Evolutionary conservation across 2,797 vertebrate species (phyloP).

Genomic region (Centroberyx gerrardi): DNA sequence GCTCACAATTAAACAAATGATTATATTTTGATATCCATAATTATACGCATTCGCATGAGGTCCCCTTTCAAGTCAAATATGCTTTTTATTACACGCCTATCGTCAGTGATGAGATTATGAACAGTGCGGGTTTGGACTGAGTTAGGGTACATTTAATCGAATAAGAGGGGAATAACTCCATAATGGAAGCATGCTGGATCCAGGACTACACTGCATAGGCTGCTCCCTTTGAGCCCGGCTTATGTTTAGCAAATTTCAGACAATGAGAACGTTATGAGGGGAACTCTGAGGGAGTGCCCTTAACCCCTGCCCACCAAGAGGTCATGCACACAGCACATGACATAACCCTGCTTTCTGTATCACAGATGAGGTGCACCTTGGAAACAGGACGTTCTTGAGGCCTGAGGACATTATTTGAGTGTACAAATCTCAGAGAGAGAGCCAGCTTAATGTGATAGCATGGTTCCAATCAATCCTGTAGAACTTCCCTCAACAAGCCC

Average conservation of each 20-base stretch:
- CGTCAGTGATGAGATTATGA: slow-evolving; percentile 82
- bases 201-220: slow-evolving; percentile 43
- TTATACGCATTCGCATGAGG: slow-evolving; percentile 81
- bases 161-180: slow-evolving; percentile 77
- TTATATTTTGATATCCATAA: slow-evolving; percentile 85
- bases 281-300: slow-evolving; percentile 43
- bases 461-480: slow-evolving; percentile 5
- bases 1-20: slow-evolving; percentile 85
- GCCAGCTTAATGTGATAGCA: not conserved
- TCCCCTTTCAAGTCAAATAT: slow-evolving; percentile 83
- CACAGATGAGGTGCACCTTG: slow-evolving; percentile 21
- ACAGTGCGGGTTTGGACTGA: slow-evolving; percentile 76
- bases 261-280: slow-evolving; percentile 75
- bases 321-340: slow-evolving; percentile 51
- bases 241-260: slow-evolving; percentile 77
- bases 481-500: not conserved
- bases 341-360: slow-evolving; percentile 10
- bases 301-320: slow-evolving; percentile 48
- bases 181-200: slow-evolving; percentile 85
- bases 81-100: slow-evolving; percentile 85
- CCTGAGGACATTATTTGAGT: slow-evolving; percentile 15
- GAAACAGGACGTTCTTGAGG: not conserved
- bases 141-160: slow-evolving; percentile 82
- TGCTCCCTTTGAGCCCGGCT: slow-evolving; percentile 73
- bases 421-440: slow-evolving; percentile 6